These are phyloP conservation scores for Gymnobelideus leadbeateri DNA, from an alignment of 2,113 vertebrate species.

Conservation along the genomic window DNA sequence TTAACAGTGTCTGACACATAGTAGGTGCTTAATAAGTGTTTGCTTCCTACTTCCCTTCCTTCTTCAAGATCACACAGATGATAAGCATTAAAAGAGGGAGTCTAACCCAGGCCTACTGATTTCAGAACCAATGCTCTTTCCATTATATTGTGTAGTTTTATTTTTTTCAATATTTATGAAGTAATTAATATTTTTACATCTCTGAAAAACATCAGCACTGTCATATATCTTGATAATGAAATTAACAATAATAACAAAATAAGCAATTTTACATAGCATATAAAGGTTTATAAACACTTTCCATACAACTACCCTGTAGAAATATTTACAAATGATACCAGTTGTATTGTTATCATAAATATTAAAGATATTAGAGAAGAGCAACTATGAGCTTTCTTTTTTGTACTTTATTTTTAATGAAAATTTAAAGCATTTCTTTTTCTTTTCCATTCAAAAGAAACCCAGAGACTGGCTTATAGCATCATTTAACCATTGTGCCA, in stretches of 20 bases:
- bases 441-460: slow-evolving; percentile 30
- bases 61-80: background rate
- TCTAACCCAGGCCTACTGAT: background rate
- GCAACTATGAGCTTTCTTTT: slow-evolving; percentile 6
- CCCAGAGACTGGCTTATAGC: slow-evolving; percentile 30
- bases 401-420: slow-evolving; percentile 45
- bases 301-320: background rate
- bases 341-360: slow-evolving; percentile 40
- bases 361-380: slow-evolving; percentile 32
- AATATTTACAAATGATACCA: slow-evolving; percentile 26
- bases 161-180: slow-evolving; percentile 17
- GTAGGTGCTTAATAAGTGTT: background rate
- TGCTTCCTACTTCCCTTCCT: background rate
- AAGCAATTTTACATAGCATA: background rate
- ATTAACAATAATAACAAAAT: background rate
- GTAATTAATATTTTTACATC: slow-evolving; percentile 19
- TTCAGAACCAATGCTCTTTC: background rate
- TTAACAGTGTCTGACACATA: background rate
- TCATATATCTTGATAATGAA: background rate
- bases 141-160: background rate
- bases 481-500: slow-evolving; percentile 19
- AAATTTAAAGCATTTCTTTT: slow-evolving; percentile 21
- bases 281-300: background rate
- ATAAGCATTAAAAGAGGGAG: background rate
- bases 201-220: slow-evolving; percentile 21